Evolutionary conservation across 2,888 invertebrate species (phyloP).

Genomic region (Aphrophora alni): DNA sequence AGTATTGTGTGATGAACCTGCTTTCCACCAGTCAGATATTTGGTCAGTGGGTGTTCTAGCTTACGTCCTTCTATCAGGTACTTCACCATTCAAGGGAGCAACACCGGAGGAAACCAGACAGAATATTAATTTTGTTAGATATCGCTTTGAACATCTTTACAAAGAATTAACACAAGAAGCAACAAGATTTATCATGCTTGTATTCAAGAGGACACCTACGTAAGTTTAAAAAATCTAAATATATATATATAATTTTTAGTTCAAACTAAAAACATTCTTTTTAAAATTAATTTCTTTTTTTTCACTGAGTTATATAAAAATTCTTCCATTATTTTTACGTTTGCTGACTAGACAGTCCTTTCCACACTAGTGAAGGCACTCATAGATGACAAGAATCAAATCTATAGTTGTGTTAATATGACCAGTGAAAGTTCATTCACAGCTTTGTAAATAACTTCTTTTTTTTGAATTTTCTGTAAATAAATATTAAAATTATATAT

Average conservation of each 20-base stretch:
- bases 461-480: no score
- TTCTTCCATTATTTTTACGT: no score
- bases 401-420: no score
- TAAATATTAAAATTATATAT: no score
- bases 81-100: conserved; percentile 86
- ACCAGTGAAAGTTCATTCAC: no score
- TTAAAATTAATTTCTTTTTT: no score
- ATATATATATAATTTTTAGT: not conserved
- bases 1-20: conserved; percentile 83
- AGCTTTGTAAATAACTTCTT: no score
- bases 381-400: no score
- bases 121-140: conserved; percentile 91
- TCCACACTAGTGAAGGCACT: no score
- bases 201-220: conserved; percentile 94
- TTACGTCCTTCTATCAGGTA: conserved; percentile 92
- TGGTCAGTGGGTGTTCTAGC: conserved; percentile 94
- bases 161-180: conserved; percentile 94
- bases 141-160: conserved; percentile 92
- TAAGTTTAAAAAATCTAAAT: conserved; percentile 60
- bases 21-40: conserved; percentile 90
- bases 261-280: no score
- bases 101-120: conserved; percentile 85
- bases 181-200: conserved; percentile 91
- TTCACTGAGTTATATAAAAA: no score
- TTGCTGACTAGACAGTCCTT: no score